These are phyloP conservation scores for Eurystomus glaucurus DNA, from an alignment of 2,797 vertebrate species.

Conservation along the genomic window DNA sequence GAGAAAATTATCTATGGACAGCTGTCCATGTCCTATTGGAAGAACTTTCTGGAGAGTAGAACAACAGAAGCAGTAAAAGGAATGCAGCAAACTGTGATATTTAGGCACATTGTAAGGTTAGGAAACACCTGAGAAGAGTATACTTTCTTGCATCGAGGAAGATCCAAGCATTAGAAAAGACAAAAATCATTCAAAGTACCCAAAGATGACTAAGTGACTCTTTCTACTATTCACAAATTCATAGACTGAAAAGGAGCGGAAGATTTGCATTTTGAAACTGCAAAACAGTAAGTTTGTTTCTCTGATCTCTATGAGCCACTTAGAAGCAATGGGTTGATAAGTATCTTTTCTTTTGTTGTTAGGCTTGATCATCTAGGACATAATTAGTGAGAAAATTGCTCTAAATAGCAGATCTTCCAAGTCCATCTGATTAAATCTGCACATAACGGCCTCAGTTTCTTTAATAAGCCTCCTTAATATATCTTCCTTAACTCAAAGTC, in stretches of 20 bases:
- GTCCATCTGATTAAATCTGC: slow-evolving; percentile 7
- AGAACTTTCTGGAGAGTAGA: neutral
- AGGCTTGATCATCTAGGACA: slow-evolving; percentile 4
- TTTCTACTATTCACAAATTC: neutral
- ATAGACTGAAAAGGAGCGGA: neutral
- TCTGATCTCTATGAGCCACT: neutral
- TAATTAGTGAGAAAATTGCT: slow-evolving; percentile 36
- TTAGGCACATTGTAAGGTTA: neutral
- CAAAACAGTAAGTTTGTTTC: neutral
- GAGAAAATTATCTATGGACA: neutral
- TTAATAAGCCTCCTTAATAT: neutral
- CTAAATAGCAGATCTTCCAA: slow-evolving; percentile 9
- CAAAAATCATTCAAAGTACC: neutral
- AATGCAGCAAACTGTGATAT: rapidly evolving
- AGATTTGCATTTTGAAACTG: neutral
- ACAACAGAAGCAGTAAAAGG: neutral
- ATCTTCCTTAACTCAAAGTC: neutral
- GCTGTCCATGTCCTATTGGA: rapidly evolving
- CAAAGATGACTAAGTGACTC: neutral
- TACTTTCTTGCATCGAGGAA: neutral
- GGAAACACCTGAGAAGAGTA: neutral
- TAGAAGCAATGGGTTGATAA: neutral
- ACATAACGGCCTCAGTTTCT: neutral
- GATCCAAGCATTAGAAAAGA: neutral
- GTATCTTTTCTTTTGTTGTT: slow-evolving; percentile 33